Percentiles rank a stretch among this genome's conserved stretches.
phyloP scores from a whole-genome alignment of 2,797 vertebrate genomes.

The Dipus sagitta region DNA sequence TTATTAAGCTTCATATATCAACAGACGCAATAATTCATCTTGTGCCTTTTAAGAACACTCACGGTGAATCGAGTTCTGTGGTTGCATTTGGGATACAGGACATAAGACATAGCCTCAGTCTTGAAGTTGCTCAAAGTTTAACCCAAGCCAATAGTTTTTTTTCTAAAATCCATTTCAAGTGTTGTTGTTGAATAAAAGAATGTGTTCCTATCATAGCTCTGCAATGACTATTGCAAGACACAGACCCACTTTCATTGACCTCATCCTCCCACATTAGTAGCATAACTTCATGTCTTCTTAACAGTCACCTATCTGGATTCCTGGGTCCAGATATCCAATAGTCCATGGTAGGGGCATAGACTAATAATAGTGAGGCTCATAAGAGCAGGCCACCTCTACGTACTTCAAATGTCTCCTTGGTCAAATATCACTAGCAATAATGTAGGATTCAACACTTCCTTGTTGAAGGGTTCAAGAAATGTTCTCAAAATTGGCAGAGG shows the following conservation, averaged over 20 bases:
- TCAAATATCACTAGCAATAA: background rate
- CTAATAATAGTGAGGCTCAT: background rate
- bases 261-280: background rate
- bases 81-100: background rate
- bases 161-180: conserved; percentile 42
- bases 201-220: background rate
- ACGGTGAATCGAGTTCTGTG: background rate
- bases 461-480: background rate
- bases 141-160: background rate
- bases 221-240: background rate
- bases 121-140: background rate
- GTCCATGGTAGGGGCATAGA: background rate
- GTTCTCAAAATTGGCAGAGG: background rate
- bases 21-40: background rate
- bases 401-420: background rate
- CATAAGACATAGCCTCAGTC: background rate
- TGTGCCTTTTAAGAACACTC: background rate
- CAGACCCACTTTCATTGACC: background rate
- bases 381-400: background rate
- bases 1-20: background rate
- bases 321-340: background rate
- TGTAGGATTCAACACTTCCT: background rate
- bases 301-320: background rate
- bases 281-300: background rate
- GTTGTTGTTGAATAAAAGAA: background rate